Percentiles rank a stretch among this genome's conserved stretches.
phyloP scores from a whole-genome alignment of 2,113 vertebrate species.

The Nothobranchius furzeri region DNA sequence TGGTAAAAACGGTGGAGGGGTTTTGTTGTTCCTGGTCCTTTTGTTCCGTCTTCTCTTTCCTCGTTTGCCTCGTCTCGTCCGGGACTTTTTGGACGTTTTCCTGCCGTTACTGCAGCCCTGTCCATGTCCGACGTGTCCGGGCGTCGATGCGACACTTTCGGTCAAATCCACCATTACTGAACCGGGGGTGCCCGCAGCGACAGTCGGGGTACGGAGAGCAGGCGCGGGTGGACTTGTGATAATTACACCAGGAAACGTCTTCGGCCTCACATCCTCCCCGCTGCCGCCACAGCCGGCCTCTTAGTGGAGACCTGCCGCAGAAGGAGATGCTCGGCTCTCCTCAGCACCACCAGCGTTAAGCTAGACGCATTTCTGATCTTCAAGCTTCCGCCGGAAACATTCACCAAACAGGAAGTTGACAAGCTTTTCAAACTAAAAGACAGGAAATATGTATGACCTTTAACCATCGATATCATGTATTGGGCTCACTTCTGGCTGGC shows the following conservation, averaged over 20 bases:
- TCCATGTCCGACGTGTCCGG: constrained; percentile 43
- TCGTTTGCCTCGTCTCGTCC: constrained; percentile 75
- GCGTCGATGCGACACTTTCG: constrained; percentile 29
- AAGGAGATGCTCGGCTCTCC: constrained; percentile 53
- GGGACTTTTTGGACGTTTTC: constrained; percentile 64
- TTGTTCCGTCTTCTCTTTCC: constrained; percentile 79
- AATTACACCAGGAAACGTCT: rapidly evolving
- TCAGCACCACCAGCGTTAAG: constrained; percentile 51
- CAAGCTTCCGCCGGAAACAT: too few relatives aligned
- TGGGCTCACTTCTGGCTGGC: too few relatives aligned
- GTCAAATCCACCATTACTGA: constrained; percentile 61
- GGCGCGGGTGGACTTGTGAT: rapidly evolving
- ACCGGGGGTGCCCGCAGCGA: neutral
- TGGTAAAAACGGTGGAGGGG: constrained; percentile 88
- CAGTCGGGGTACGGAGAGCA: neutral
- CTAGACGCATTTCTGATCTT: too few relatives aligned
- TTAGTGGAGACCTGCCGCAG: neutral
- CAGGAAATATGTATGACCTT: too few relatives aligned
- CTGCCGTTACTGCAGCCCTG: constrained; percentile 50
- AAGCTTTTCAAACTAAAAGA: too few relatives aligned
- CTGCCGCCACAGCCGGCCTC: neutral
- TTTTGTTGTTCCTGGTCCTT: constrained; percentile 71
- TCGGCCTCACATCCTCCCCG: neutral
- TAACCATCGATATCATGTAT: too few relatives aligned
- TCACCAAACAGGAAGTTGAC: too few relatives aligned